These are phyloP conservation scores for Halictus quadricinctus DNA, from an alignment of 2,888 invertebrate species.

Conservation along the genomic window DNA sequence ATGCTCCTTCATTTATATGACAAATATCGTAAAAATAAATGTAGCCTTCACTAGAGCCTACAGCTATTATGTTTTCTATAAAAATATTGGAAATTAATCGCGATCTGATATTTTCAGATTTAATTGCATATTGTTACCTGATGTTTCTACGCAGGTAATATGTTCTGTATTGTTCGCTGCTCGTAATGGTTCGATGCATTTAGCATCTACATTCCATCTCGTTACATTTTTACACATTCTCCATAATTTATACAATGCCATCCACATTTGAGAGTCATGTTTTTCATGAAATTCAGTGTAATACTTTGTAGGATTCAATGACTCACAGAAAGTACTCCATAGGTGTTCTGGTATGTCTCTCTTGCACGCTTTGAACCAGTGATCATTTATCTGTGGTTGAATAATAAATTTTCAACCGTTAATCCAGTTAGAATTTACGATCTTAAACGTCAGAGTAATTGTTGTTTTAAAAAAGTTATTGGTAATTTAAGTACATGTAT, in stretches of 20 bases:
- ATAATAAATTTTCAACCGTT: background rate
- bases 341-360: slow-evolving; percentile 67
- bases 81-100: background rate
- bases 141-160: slow-evolving; percentile 67
- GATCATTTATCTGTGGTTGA: slow-evolving; percentile 62
- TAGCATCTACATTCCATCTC: slow-evolving; percentile 29
- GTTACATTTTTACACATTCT: slow-evolving; percentile 63
- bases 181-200: slow-evolving; percentile 53
- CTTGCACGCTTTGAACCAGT: slow-evolving; percentile 71
- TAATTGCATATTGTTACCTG: slow-evolving; percentile 55
- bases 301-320: slow-evolving; percentile 60
- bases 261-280: slow-evolving; percentile 61
- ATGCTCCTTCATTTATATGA: slow-evolving; percentile 38
- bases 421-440: background rate
- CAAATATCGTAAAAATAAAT: slow-evolving; percentile 69
- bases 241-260: slow-evolving; percentile 69
- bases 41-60: slow-evolving; percentile 72
- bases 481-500: background rate
- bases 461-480: background rate
- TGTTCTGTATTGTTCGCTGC: slow-evolving; percentile 53
- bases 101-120: background rate
- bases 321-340: slow-evolving; percentile 68
- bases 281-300: slow-evolving; percentile 54
- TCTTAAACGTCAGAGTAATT: background rate
- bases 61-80: slow-evolving; percentile 69